Percentiles rank a stretch among this genome's conserved stretches.
phyloP scores from a whole-genome alignment of 2,113 vertebrate species.

The Colinus virginianus region DNA sequence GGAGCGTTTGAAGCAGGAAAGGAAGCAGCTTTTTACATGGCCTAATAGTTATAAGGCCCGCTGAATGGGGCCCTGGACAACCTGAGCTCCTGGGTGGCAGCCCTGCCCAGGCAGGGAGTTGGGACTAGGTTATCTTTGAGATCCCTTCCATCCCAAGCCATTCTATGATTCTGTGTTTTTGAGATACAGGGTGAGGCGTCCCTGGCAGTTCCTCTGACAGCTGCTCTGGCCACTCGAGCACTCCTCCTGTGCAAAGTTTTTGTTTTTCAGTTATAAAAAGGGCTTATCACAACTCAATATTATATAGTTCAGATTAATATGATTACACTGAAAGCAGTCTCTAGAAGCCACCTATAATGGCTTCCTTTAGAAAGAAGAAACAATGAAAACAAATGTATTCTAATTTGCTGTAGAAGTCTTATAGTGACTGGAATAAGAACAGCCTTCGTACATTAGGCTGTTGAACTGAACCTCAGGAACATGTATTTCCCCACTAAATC shows the following conservation, averaged over 20 bases:
- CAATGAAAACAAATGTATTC: neutral
- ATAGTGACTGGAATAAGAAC: neutral
- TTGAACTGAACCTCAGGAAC: neutral
- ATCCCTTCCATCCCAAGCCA: too few relatives aligned
- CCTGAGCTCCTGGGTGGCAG: too few relatives aligned
- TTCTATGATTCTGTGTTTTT: neutral
- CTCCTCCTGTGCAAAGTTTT: neutral
- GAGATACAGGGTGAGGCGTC: neutral
- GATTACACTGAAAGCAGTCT: neutral
- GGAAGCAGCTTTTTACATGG: too few relatives aligned
- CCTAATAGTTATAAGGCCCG: too few relatives aligned
- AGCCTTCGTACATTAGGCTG: neutral
- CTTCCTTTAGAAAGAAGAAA: neutral
- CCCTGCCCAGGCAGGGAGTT: too few relatives aligned
- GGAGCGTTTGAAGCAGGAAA: too few relatives aligned
- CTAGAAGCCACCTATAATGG: neutral
- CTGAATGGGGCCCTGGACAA: too few relatives aligned
- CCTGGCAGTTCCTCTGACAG: rapidly evolving
- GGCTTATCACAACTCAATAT: neutral
- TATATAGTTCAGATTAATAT: neutral
- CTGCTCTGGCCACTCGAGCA: neutral
- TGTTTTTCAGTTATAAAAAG: neutral
- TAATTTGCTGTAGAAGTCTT: neutral
- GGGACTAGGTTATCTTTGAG: too few relatives aligned
- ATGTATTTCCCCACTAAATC: neutral